phyloP scores from a whole-genome alignment of 2,797 vertebrate genomes.

The Smutsia temminckii region DNA sequence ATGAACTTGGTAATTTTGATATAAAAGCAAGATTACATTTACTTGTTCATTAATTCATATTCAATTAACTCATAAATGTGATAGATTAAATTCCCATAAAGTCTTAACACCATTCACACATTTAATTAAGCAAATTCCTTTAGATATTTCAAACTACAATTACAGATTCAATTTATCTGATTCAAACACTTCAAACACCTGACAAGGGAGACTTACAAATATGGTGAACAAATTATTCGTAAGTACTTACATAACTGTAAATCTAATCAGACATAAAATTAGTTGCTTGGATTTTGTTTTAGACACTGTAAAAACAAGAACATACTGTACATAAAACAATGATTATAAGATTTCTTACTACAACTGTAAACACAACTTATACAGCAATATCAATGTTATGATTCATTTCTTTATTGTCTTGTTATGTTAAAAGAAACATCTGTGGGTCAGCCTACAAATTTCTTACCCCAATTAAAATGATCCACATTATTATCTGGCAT shows the following conservation, averaged over 20 bases:
- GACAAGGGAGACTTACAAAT: conserved; percentile 71
- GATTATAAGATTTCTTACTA: conserved; percentile 7
- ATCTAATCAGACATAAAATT: conserved; percentile 66
- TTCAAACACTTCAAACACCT: conserved; percentile 72
- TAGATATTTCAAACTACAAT: conserved; percentile 73
- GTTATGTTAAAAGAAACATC: neutral
- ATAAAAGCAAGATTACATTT: conserved; percentile 62
- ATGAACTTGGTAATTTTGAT: conserved; percentile 68
- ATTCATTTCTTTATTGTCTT: conserved; percentile 8
- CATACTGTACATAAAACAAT: neutral
- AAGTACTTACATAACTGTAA: conserved; percentile 57
- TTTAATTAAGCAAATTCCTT: conserved; percentile 76
- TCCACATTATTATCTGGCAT: neutral
- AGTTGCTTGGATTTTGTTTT: conserved; percentile 53
- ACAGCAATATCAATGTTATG: neutral
- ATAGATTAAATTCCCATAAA: conserved; percentile 74
- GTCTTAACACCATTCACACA: conserved; percentile 70
- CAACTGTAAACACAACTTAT: neutral
- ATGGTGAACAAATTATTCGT: conserved; percentile 58
- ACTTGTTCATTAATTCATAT: conserved; percentile 72
- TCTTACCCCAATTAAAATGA: neutral
- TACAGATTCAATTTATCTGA: conserved; percentile 70
- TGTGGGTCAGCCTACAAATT: neutral
- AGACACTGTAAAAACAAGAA: conserved; percentile 22
- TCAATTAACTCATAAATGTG: conserved; percentile 72